These are phyloP conservation scores for Lycaon pictus DNA, from an alignment of 2,113 vertebrate genomes.

Conservation along the genomic window DNA sequence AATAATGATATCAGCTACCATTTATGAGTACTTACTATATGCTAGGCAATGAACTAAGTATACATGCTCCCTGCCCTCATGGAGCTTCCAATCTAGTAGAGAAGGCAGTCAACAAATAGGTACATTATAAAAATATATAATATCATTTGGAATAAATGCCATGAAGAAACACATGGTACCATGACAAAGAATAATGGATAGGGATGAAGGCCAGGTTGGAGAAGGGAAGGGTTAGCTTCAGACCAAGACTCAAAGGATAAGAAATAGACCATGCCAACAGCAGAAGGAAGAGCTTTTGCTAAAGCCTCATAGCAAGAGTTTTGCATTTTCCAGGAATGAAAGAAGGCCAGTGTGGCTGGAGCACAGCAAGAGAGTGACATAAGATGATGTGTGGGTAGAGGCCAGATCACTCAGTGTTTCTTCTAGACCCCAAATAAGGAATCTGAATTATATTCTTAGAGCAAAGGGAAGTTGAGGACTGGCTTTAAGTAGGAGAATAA, in stretches of 20 bases:
- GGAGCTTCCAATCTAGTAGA: neutral
- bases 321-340: neutral
- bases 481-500: slow-evolving; percentile 41
- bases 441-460: slow-evolving; percentile 29
- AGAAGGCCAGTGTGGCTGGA: neutral
- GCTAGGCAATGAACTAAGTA: neutral
- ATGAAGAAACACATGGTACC: neutral
- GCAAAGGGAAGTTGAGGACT: neutral
- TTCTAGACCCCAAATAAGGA: neutral
- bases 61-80: neutral
- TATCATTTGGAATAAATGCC: neutral
- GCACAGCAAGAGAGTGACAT: neutral
- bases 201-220: neutral
- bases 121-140: neutral
- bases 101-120: neutral
- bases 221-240: neutral
- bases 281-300: neutral
- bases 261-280: neutral
- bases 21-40: neutral
- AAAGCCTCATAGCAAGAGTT: neutral
- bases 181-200: slow-evolving; percentile 5
- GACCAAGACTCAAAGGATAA: neutral
- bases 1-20: neutral
- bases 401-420: neutral
- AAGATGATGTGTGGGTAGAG: neutral